Evolutionary conservation across 2,888 invertebrate species (phyloP), one percentile per base, ranked within the genome.

Genomic region (Eulithis prunata): DNA sequence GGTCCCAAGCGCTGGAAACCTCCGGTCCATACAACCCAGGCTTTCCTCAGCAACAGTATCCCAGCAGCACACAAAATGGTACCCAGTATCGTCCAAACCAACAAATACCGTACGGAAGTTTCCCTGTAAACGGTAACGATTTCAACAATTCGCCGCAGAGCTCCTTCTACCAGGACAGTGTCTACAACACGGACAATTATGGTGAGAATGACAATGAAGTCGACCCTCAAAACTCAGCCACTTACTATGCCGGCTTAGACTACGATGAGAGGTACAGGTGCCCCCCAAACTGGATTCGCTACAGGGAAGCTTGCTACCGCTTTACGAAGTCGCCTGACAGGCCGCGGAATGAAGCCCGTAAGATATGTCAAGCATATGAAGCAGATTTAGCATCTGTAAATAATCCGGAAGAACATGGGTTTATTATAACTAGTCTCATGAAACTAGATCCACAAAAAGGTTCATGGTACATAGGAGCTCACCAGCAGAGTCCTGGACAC

Each of bases 301-400:
- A 94, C 81, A 95, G 96, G 71, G 95, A 96, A 68, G 95, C 96
- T 0, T 99, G 99, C 86, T 98, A 98, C 84, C 95, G 97, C 58
- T 99, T 98, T 80, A 97, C 97, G 3, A 96, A 97, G 79, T 98
- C 97, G 5, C 98, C 98, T 0, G 94, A 95, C 75, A 96, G 96
- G 63, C 95, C 95, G 51, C 95, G 96, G 80, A 95, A 95, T 75
- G 98, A 98, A 76, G 98, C 98, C 0, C 94, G 96, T 74, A 95
- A 95, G 78, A 96, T 97, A 75, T 98, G 98, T 82, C 95, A 96
- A 92, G 96, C 97, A 0, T 96, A 96, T 77, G 96, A 96, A 78
- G 95, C 97, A 1, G 97, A 98, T 81, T 89, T 98, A 60, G 93
- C 96, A 0, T 95, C 97, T 70, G 95, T 99, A 6, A 97, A 97